Evolutionary conservation across 37 sponge, comb jelly and placozoan genomes (phyloP).

Genomic region (Petrosia ficiformis): DNA sequence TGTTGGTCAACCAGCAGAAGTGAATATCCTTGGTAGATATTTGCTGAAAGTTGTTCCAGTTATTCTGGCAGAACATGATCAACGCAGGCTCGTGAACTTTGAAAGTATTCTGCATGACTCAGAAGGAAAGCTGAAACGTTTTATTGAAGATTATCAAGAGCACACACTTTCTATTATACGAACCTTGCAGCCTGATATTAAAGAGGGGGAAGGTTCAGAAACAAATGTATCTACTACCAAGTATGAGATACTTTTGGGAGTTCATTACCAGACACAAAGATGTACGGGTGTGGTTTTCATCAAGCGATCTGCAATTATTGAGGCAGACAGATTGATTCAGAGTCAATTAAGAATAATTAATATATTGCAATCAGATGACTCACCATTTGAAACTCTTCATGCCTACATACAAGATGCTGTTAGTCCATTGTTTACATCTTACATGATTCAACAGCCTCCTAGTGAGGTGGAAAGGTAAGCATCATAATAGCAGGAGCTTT

Average conservation of each 20-base stretch:
- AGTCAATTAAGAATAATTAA: constrained; percentile 83
- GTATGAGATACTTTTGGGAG: constrained; percentile 36
- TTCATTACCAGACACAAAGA: constrained; percentile 24
- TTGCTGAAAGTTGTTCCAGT: constrained; percentile 38
- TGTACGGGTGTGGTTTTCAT: constrained; percentile 65
- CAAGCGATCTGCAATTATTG: constrained; percentile 78
- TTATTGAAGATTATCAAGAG: constrained; percentile 67
- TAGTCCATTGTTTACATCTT: constrained; percentile 89
- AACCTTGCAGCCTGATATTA: constrained; percentile 48
- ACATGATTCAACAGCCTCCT: constrained; percentile 34
- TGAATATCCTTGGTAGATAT: constrained; percentile 37
- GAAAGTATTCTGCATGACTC: constrained; percentile 19
- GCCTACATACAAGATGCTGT: constrained; percentile 84
- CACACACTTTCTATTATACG: constrained; percentile 56
- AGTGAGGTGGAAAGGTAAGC: not conserved
- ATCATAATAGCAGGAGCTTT: too few species aligned
- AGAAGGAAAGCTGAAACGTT: constrained; percentile 40
- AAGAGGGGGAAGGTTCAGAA: constrained; percentile 5
- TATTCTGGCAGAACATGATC: constrained; percentile 29
- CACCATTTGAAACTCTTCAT: constrained; percentile 93
- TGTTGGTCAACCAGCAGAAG: constrained; percentile 48
- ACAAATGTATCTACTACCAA: not conserved
- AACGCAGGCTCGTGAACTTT: constrained; percentile 11
- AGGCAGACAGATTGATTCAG: constrained; percentile 81
- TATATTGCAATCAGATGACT: constrained; percentile 88